A percentile compares a stretch with the other conserved stretches of the same genome.
Conservation (phyloP, 2,888 invertebrate genomes). For the Pristionchus exspectatus region DNA sequence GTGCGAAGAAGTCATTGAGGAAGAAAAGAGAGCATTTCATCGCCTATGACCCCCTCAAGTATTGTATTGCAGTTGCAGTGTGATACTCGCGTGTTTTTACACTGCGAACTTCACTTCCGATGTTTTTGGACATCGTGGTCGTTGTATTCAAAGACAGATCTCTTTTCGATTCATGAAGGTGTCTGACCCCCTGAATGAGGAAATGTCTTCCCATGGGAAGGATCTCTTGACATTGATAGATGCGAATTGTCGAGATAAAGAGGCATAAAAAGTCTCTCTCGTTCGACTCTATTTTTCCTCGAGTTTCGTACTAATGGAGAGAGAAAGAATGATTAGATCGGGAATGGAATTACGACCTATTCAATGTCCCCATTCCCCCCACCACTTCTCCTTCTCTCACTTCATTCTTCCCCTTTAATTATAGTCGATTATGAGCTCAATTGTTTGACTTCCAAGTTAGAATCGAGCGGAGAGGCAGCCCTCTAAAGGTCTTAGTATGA, state of each 20-base stretch:
- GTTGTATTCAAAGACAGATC: background rate
- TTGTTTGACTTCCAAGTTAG: slow-evolving; percentile 21
- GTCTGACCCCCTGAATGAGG: background rate
- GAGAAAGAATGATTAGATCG: slow-evolving; percentile 21
- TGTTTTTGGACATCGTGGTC: background rate
- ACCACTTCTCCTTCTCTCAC: background rate
- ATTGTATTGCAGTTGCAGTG: background rate
- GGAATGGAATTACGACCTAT: background rate
- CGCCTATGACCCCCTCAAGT: background rate
- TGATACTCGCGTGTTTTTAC: background rate
- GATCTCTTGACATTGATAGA: slow-evolving; percentile 8
- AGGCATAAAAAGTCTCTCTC: background rate
- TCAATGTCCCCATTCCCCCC: background rate
- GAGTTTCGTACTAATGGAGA: background rate
- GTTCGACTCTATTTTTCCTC: background rate
- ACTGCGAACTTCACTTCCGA: background rate
- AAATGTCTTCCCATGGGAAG: background rate
- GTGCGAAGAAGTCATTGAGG: background rate
- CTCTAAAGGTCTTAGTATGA: slow-evolving; percentile 1
- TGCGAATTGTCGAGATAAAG: background rate
- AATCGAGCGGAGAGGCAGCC: background rate
- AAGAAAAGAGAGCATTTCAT: background rate
- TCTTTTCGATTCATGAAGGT: background rate
- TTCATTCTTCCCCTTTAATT: background rate
- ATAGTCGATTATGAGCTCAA: slow-evolving; percentile 30